These are phyloP conservation scores for Stigmatopora nigra DNA, from an alignment of 2,113 vertebrate species.

Conservation along the genomic window DNA sequence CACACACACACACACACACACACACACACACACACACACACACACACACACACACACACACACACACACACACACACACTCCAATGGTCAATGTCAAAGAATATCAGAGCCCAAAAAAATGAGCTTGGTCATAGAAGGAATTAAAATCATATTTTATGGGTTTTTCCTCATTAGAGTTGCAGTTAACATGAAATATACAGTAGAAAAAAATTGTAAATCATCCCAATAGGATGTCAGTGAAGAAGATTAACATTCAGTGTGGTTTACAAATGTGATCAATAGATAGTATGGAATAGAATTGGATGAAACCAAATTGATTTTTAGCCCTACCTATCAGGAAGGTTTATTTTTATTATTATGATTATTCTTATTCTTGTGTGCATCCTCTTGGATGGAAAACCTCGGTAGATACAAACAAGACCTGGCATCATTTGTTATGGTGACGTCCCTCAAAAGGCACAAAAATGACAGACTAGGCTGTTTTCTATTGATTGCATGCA, in stretches of 20 bases:
- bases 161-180: no score
- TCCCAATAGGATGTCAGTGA: not conserved
- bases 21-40: no score
- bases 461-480: conserved; percentile 7
- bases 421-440: conserved; percentile 18
- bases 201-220: not conserved
- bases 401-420: not conserved
- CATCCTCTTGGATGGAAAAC: conserved; percentile 2
- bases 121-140: no score
- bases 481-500: conserved; percentile 11
- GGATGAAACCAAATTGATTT: conserved; percentile 8
- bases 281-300: conserved; percentile 8
- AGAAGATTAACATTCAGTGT: not conserved
- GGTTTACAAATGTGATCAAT: not conserved
- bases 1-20: no score
- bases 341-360: not conserved
- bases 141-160: no score
- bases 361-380: not conserved
- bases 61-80: not conserved
- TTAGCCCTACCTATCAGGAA: not conserved
- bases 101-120: not conserved
- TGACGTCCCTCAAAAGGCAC: conserved; percentile 1
- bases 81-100: not conserved
- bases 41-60: no score
- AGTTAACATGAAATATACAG: not conserved